These are phyloP conservation scores for Acrocephalus scirpaceus DNA, from an alignment of 2,797 vertebrate genomes.

Conservation along the genomic window DNA sequence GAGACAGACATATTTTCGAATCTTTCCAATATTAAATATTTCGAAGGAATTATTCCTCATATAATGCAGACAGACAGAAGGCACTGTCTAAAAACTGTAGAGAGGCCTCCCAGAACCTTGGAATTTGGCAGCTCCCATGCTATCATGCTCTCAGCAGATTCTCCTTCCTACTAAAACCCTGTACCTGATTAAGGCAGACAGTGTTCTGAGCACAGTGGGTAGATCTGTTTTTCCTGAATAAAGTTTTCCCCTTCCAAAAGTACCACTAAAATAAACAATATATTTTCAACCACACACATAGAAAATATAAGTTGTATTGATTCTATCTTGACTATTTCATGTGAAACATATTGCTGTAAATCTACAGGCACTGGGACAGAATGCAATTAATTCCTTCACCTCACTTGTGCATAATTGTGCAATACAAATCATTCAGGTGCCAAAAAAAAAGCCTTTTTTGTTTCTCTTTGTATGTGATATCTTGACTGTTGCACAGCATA, in stretches of 20 bases:
- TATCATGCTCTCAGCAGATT: neutral
- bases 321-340: neutral
- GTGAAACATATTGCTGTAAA: neutral
- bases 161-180: neutral
- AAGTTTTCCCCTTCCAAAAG: neutral
- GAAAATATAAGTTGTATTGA: neutral
- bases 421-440: neutral
- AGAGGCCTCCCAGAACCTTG: neutral
- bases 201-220: neutral
- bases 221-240: neutral
- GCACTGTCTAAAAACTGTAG: neutral
- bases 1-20: neutral
- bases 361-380: neutral
- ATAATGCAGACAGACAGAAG: neutral
- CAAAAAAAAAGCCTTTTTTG: neutral
- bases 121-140: neutral
- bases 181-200: neutral
- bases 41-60: neutral
- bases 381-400: conserved; percentile 15
- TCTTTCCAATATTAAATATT: neutral
- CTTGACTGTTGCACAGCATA: neutral
- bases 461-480: neutral
- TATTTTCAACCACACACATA: neutral
- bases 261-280: neutral
- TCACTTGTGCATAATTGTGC: neutral